Evolutionary conservation across 2,888 invertebrate genomes (phyloP).

Genomic region (Polyploca ridens): DNA sequence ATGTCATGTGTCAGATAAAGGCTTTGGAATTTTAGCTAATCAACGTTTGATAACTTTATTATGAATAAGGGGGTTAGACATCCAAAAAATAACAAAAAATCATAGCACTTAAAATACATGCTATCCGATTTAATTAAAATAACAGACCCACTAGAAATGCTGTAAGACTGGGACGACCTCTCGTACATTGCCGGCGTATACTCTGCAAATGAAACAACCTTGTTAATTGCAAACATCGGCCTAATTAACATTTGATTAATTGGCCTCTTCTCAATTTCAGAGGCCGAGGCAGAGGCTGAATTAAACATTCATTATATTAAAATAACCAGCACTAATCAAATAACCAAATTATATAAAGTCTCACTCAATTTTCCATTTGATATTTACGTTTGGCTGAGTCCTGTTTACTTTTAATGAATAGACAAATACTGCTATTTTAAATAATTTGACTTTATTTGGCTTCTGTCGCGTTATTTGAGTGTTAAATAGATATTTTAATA

Average conservation of each 20-base stretch:
- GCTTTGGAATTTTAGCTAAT: no score
- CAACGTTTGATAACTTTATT: no score
- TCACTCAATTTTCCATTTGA: constrained; percentile 4
- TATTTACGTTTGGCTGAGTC: not conserved
- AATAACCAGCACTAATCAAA: constrained; percentile 3
- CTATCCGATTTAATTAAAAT: not conserved
- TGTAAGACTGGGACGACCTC: not conserved
- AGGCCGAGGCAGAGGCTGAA: not conserved
- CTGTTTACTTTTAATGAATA: not conserved
- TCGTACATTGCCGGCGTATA: not conserved
- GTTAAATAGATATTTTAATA: no score
- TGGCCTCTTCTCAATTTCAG: constrained; percentile 2
- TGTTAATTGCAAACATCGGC: constrained; percentile 5
- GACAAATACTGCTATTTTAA: not conserved
- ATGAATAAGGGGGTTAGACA: no score
- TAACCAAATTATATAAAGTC: not conserved
- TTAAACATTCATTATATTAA: not conserved
- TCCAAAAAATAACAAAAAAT: not conserved
- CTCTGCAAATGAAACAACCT: constrained; percentile 4
- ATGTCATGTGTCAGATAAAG: no score
- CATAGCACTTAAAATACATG: not conserved
- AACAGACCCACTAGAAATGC: not conserved
- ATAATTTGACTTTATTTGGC: not conserved
- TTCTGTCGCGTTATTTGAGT: not conserved
- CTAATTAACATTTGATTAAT: constrained; percentile 7